A percentile compares a stretch with the other conserved stretches of the same genome.
phyloP scores from a whole-genome alignment of 2,113 vertebrate genomes.

The Reinhardtius hippoglossoides region DNA sequence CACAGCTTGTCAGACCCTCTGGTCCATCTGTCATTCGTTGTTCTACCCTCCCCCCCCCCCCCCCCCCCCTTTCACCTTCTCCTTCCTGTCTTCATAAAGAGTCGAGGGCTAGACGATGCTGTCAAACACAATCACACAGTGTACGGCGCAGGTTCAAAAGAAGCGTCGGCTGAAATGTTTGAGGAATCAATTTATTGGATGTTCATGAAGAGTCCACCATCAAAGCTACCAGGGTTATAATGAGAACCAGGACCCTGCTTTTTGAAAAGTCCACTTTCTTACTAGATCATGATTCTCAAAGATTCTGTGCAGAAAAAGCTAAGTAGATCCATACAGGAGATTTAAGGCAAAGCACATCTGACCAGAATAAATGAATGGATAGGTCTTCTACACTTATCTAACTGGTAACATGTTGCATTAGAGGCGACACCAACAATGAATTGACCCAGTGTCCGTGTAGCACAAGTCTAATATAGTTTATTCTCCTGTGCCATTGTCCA shows the following conservation, averaged over 20 bases:
- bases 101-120: conserved; percentile 42
- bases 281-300: neutral
- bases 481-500: neutral
- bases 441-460: neutral
- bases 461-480: neutral
- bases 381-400: neutral
- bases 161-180: conserved; percentile 46
- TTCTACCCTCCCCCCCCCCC: neutral
- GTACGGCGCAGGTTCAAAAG: conserved; percentile 32
- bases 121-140: conserved; percentile 63
- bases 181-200: conserved; percentile 52
- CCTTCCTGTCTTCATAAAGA: conserved; percentile 47
- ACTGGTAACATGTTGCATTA: neutral
- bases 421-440: conserved; percentile 12
- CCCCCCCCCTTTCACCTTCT: conserved; percentile 6
- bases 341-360: neutral
- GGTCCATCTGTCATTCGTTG: conserved; percentile 60
- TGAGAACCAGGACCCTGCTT: conserved; percentile 24
- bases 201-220: conserved; percentile 24
- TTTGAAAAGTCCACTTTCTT: conserved; percentile 15
- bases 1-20: conserved; percentile 71
- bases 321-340: too few relatives aligned
- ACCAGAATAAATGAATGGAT: conserved; percentile 16
- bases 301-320: too few relatives aligned
- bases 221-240: neutral